phyloP scores from a whole-genome alignment of 2,888 invertebrate species.

The Tetragonula carbonaria region DNA sequence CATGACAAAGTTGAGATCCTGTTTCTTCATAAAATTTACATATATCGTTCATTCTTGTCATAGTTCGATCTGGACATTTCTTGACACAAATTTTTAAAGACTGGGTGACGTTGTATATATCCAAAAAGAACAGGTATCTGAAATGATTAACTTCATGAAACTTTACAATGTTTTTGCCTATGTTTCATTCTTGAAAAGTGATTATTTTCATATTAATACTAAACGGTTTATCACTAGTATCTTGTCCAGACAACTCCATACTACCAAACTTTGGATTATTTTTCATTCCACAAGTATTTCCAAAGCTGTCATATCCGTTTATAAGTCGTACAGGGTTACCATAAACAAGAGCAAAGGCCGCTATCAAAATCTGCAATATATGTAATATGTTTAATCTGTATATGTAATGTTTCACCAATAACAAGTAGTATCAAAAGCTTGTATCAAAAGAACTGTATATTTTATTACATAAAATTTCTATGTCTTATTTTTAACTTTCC shows the following conservation, averaged over 20 bases:
- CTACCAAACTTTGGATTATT: conserved; percentile 90
- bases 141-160: conserved; percentile 63
- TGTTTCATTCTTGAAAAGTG: conserved; percentile 12
- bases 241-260: conserved; percentile 91
- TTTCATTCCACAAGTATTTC: conserved; percentile 95
- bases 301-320: conserved; percentile 97
- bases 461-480: neutral
- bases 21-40: conserved; percentile 90
- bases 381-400: conserved; percentile 16
- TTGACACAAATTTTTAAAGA: conserved; percentile 96
- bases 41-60: conserved; percentile 88
- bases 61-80: conserved; percentile 90
- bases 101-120: conserved; percentile 90
- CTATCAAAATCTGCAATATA: conserved; percentile 89
- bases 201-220: conserved; percentile 60
- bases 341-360: conserved; percentile 94
- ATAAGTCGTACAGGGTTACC: conserved; percentile 94
- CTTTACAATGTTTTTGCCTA: neutral
- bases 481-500: neutral
- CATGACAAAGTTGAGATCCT: conserved; percentile 90
- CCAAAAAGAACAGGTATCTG: conserved; percentile 92
- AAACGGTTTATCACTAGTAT: conserved; percentile 90
- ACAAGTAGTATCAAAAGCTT: conserved; percentile 30
- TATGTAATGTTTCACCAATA: conserved; percentile 29
- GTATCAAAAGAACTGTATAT: neutral